Base-by-base conservation (phyloP, 2,888 invertebrate genomes). In the Drosophila mulleri region DNA sequence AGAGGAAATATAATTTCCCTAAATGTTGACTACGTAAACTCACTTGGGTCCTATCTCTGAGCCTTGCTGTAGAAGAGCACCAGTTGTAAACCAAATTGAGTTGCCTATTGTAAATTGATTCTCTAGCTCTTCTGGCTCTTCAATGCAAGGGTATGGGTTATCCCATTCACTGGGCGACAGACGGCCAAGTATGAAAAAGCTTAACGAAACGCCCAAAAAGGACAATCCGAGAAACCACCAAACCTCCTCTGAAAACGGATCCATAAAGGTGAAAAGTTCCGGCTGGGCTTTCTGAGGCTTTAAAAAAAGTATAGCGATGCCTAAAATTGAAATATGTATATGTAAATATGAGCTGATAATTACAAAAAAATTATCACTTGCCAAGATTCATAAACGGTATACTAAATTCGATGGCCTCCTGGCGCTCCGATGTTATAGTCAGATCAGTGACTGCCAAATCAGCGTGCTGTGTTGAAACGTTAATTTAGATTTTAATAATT, bases 361-460 rank as follows among this genome's bases (percentile, higher is more conserved):
- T 3, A 6, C 7, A 39, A 3, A 18, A 11, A 39, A n/a, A 2
- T 3, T 20, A 6, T 2, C 44, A 69, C 66, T 66, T 92, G 94
- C 95, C 96, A 76, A 98, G 94, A 92, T 97, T 98, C 97, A 99
- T 98, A 91, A 98, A 99, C 0, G 98, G 98, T 93, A 97, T 97
- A 0, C 98, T 98, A 89, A 99, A 99, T 92, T 98, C 98, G 0
- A 98, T 97, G 14, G 96, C 97, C 83, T 94, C 95, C 90, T 98
- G 97, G 58, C 99, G 94, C 69, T 96, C 96, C 44, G 98, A 95
- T 2, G 98, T 98, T 72, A 97, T 96, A 0, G 97, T 96, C 76
- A 99, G 93, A 91, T 98, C 98, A 1, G 98, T 98, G 37, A 99
- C 96, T 0, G 97, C 98, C 85, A 99, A 95, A 93, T 98, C 96